phyloP scores from a whole-genome alignment of 92 coral and sea anemone genomes.

The Epizoanthus rinbou region DNA sequence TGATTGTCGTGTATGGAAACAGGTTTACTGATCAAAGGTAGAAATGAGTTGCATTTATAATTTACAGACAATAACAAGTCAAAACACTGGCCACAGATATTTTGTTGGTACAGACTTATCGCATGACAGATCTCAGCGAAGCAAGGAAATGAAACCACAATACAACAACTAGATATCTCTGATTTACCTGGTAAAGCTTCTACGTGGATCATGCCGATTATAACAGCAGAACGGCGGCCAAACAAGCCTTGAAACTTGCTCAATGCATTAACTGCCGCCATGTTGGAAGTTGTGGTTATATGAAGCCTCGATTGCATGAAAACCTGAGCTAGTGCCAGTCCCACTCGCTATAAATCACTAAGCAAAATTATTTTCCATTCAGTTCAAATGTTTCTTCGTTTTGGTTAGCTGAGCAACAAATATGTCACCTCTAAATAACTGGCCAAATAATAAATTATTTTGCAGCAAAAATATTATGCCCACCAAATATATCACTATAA shows the following conservation, averaged over 20 bases:
- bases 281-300: constrained; percentile 25
- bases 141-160: too few relatives aligned
- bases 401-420: too few relatives aligned
- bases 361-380: too few relatives aligned
- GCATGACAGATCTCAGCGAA: not conserved
- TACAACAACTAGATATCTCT: too few relatives aligned
- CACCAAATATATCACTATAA: too few relatives aligned
- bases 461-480: too few relatives aligned
- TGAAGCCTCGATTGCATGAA: not conserved
- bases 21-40: not conserved
- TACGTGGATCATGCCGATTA: constrained; percentile 99
- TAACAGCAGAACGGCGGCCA: constrained; percentile 91
- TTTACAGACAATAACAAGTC: not conserved
- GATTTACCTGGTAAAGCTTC: constrained; percentile 94
- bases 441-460: too few relatives aligned
- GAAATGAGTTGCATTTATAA: not conserved
- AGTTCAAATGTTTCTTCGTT: too few relatives aligned
- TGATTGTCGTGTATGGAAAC: not conserved
- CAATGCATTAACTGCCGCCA: constrained; percentile 76
- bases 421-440: too few relatives aligned
- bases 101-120: not conserved
- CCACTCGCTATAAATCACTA: too few relatives aligned
- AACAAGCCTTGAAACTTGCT: constrained; percentile 79
- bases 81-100: too few relatives aligned
- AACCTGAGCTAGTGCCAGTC: too few relatives aligned